A percentile compares a stretch with the other conserved stretches of the same genome.
These are phyloP conservation scores for Xenops minutus DNA, from an alignment of 2,797 vertebrate species.

Conservation along the genomic window DNA sequence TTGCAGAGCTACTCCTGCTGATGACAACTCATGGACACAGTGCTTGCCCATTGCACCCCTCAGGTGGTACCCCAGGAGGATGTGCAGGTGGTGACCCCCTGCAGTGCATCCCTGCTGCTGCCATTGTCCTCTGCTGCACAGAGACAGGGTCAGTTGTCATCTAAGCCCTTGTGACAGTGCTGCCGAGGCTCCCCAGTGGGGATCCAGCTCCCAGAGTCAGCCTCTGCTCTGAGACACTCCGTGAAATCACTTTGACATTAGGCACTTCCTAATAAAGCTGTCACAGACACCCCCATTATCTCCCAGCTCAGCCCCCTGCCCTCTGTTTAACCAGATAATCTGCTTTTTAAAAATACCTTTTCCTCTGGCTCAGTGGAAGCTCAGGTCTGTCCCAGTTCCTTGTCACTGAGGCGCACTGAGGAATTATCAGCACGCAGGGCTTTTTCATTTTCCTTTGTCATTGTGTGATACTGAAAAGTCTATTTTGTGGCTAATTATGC, in stretches of 20 bases:
- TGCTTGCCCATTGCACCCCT: accelerated
- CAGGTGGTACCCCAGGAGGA: neutral
- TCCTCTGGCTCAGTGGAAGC: slow-evolving; percentile 53
- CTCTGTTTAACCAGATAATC: slow-evolving; percentile 75
- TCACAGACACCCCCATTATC: slow-evolving; percentile 64
- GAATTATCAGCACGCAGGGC: slow-evolving; percentile 14
- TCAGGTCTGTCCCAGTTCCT: slow-evolving; percentile 54
- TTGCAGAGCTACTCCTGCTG: neutral
- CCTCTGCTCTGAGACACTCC: neutral
- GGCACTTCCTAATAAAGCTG: slow-evolving; percentile 72
- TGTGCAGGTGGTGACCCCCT: accelerated
- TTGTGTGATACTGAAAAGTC: slow-evolving; percentile 38
- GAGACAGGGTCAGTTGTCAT: neutral
- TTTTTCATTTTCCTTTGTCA: slow-evolving; percentile 31
- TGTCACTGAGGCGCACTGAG: neutral
- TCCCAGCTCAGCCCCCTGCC: slow-evolving; percentile 56
- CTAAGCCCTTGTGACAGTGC: neutral
- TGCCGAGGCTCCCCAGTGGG: neutral
- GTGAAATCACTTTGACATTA: slow-evolving; percentile 53
- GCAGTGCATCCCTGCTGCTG: neutral
- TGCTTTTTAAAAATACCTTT: slow-evolving; percentile 67
- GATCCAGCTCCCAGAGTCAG: neutral
- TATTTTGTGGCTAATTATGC: slow-evolving; percentile 60
- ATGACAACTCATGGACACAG: accelerated
- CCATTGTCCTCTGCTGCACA: neutral